Conservation (phyloP, 2,797 vertebrate species). For the Taeniopygia guttata region DNA sequence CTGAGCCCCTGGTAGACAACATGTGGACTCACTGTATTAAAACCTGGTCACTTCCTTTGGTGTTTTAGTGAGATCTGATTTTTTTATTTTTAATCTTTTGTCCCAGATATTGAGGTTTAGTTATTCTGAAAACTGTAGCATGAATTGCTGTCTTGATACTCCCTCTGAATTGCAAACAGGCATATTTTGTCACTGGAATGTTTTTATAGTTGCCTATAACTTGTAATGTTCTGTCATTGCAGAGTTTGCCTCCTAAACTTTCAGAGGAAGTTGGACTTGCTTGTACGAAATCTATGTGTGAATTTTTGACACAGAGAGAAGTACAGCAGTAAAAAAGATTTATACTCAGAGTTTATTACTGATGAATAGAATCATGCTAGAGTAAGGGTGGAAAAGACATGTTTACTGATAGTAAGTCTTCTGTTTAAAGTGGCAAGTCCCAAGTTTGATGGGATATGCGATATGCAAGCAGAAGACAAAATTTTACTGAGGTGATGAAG, state of each 20-base stretch:
- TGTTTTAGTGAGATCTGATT: background rate
- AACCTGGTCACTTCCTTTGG: background rate
- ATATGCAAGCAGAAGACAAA: slow-evolving; percentile 17
- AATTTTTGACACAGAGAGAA: slow-evolving; percentile 26
- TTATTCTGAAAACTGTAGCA: background rate
- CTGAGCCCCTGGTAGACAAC: background rate
- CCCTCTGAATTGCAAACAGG: slow-evolving; percentile 18
- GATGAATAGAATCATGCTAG: background rate
- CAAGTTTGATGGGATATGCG: slow-evolving; percentile 18
- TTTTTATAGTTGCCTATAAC: background rate
- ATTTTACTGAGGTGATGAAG: background rate
- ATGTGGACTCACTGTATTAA: background rate
- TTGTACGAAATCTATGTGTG: background rate
- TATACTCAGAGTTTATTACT: slow-evolving; percentile 31
- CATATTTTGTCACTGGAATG: slow-evolving; percentile 13
- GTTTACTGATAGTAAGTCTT: background rate
- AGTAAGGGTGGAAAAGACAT: background rate
- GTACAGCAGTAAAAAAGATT: slow-evolving; percentile 33
- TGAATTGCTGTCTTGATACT: slow-evolving; percentile 7
- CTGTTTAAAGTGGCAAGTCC: slow-evolving; percentile 7
- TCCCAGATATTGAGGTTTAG: background rate
- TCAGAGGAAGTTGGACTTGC: slow-evolving; percentile 6
- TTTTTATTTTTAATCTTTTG: background rate
- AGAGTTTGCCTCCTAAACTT: slow-evolving; percentile 44
- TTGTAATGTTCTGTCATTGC: slow-evolving; percentile 8